phyloP scores from a whole-genome alignment of 2,113 vertebrate genomes.

The Dermatemys mawii region DNA sequence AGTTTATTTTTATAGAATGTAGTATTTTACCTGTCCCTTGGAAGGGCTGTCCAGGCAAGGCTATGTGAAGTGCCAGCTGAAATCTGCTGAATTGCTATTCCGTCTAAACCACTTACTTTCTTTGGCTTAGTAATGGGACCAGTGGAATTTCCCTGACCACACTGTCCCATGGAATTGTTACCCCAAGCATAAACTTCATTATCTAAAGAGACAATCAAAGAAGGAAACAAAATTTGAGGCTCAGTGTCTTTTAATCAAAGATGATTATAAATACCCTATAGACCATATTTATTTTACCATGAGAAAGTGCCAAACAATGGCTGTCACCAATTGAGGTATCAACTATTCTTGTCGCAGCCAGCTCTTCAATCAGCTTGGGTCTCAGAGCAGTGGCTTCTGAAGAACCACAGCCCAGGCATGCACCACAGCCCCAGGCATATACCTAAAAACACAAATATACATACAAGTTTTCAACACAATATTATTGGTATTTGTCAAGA shows the following conservation, averaged over 20 bases:
- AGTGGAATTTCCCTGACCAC: slow-evolving; percentile 98
- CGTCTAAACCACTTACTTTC: slow-evolving; percentile 96
- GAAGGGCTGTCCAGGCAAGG: slow-evolving; percentile 96
- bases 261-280: neutral
- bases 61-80: slow-evolving; percentile 97
- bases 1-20: neutral
- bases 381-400: slow-evolving; percentile 95
- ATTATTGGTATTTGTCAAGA: neutral
- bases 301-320: slow-evolving; percentile 96
- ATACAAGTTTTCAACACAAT: neutral
- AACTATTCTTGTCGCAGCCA: slow-evolving; percentile 95
- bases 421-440: slow-evolving; percentile 97
- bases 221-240: slow-evolving; percentile 27
- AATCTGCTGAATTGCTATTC: slow-evolving; percentile 95
- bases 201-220: slow-evolving; percentile 78
- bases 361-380: slow-evolving; percentile 93
- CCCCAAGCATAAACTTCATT: slow-evolving; percentile 99
- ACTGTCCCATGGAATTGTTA: slow-evolving; percentile 99
- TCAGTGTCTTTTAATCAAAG: neutral
- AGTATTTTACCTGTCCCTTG: slow-evolving; percentile 89
- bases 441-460: slow-evolving; percentile 79
- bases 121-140: slow-evolving; percentile 98
- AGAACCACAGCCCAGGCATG: slow-evolving; percentile 96
- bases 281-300: slow-evolving; percentile 81
- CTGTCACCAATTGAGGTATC: slow-evolving; percentile 98